phyloP scores from a whole-genome alignment of 2,797 vertebrate species.

The Tokudaia tokunoshimensis region DNA sequence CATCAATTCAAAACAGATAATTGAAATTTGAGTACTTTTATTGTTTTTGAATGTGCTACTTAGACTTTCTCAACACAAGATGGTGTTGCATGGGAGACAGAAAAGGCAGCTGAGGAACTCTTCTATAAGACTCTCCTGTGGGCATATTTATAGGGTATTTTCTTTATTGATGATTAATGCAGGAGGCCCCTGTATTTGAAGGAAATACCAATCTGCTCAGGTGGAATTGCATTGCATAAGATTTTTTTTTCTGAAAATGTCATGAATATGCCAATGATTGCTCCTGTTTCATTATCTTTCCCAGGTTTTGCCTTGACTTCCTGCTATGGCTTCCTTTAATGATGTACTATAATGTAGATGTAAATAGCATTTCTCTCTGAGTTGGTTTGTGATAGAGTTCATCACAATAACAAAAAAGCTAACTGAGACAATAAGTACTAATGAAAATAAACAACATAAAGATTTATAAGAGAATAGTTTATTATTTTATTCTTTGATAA shows the following conservation, averaged over 20 bases:
- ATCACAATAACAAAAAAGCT: not conserved
- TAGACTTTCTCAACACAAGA: not conserved
- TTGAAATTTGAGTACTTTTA: not conserved
- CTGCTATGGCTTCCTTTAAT: not conserved
- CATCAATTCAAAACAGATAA: too few relatives aligned
- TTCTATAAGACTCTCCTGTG: not conserved
- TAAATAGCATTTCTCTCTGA: not conserved
- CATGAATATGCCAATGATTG: not conserved
- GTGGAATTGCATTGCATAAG: too few relatives aligned
- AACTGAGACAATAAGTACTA: not conserved
- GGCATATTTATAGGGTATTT: not conserved
- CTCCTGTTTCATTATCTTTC: not conserved
- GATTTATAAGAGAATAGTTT: too few relatives aligned
- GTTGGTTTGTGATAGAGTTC: not conserved
- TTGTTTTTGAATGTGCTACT: not conserved
- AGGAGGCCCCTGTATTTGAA: not conserved
- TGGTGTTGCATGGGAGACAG: not conserved
- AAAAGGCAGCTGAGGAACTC: not conserved
- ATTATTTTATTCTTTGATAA: not conserved
- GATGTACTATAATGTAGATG: not conserved
- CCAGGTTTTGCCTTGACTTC: too few relatives aligned
- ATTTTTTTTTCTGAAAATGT: not conserved
- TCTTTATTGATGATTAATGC: not conserved
- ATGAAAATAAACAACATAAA: not conserved
- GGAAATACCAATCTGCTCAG: not conserved